phyloP scores from a whole-genome alignment of 1,140 invertebrate species.

The Drosophila simulans region DNA sequence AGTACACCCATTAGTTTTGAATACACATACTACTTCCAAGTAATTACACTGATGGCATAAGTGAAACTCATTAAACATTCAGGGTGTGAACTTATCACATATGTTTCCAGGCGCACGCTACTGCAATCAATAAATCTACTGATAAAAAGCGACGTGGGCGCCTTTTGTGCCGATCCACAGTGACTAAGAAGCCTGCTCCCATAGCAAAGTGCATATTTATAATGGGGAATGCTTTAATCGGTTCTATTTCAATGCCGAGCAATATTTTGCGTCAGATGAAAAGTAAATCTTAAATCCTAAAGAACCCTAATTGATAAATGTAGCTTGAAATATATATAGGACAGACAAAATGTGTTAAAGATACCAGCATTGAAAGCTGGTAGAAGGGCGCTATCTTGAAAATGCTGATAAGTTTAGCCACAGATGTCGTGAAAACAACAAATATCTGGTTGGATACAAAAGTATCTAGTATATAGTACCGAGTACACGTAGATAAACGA shows the following conservation, averaged over 20 bases:
- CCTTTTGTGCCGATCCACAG: constrained; percentile 20
- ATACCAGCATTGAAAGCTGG: too few species aligned
- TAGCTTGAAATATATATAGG: too few species aligned
- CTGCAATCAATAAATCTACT: constrained; percentile 45
- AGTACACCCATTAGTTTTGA: not conserved
- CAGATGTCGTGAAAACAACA: too few species aligned
- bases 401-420: too few species aligned
- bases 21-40: constrained; percentile 1
- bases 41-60: constrained; percentile 6
- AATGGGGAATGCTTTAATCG: constrained; percentile 12
- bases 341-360: too few species aligned
- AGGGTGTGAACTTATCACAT: constrained; percentile 29
- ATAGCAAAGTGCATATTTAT: not conserved
- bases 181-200: constrained; percentile 20
- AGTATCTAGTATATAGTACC: not conserved
- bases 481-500: not conserved
- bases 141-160: constrained; percentile 28
- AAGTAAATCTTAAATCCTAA: not conserved
- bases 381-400: too few species aligned
- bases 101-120: constrained; percentile 6
- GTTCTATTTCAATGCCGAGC: constrained; percentile 1
- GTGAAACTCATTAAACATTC: constrained; percentile 10
- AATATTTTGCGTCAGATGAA: not conserved
- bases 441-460: not conserved
- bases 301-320: too few species aligned